A percentile compares a stretch with the other conserved stretches of the same genome.
Conservation (phyloP, 2,113 vertebrate genomes). For the Emydocephalus ijimae region DNA sequence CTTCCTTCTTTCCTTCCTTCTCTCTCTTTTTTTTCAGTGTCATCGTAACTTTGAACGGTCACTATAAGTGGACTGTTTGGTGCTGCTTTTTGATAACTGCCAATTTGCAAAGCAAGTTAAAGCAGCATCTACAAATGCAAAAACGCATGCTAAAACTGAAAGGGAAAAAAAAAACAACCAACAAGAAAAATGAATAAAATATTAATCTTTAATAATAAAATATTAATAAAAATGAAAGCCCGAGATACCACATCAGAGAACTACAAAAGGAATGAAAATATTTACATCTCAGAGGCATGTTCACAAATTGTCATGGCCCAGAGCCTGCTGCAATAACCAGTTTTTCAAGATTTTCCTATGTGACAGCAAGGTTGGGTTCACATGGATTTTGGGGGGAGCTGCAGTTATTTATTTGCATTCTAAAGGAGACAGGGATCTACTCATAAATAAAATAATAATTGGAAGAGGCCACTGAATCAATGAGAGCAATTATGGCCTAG, state of each 20-base stretch:
- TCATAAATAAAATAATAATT: too few species aligned
- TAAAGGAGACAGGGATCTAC: too few species aligned
- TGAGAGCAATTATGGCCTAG: too few species aligned
- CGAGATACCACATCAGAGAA: not conserved
- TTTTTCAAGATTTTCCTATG: not conserved
- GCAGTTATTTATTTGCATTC: too few species aligned
- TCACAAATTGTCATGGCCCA: not conserved
- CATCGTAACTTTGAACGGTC: too few species aligned
- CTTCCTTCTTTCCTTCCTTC: too few species aligned
- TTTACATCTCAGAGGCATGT: not conserved
- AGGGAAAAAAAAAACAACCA: not conserved
- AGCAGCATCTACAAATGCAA: not conserved
- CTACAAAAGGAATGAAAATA: not conserved
- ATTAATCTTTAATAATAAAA: not conserved
- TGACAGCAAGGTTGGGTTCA: too few species aligned
- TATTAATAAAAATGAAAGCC: not conserved
- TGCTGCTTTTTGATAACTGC: too few species aligned
- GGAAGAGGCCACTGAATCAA: too few species aligned
- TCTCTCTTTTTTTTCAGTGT: too few species aligned
- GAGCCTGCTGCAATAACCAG: not conserved
- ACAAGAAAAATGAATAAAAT: not conserved
- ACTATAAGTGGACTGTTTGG: too few species aligned
- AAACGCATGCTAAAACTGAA: not conserved
- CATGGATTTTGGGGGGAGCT: too few species aligned
- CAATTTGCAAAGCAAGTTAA: not conserved